Evolutionary conservation across 2,113 vertebrate genomes (phyloP), one percentile per base, ranked within the genome.

Genomic region (Lophochroa leadbeateri): DNA sequence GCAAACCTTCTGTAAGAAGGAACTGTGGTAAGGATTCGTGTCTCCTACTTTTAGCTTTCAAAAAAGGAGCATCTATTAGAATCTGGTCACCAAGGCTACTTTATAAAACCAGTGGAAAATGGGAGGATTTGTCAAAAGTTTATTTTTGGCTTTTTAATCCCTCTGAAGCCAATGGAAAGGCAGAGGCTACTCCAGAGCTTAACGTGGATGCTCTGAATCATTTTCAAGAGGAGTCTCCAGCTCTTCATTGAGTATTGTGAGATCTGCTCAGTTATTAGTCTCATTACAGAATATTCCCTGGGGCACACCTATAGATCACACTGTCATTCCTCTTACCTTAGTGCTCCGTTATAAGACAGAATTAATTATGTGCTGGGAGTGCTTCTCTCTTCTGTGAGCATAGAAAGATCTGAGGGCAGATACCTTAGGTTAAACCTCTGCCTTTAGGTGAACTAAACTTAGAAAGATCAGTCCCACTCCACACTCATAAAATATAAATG

Each of bases 281-380:
- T 94, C 71, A 83, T 96, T 94, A 86, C 28, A 83, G 72, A 86
- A 67, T 50, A 84, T 93, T 33, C 72, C 88, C 88, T 60, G 83
- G 31, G 72, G 92, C 88, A 78, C 33, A 92, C 21, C 25, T 63
- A 86, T 93, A 88, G 50, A 95, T 94, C 37, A 95, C 43, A 55
- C 44, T 88, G 86, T 94, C 92, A 92, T 69, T 87, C 47, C 33
- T 90, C 46, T 86, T 78, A 77, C 83, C 37, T 74, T 78, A 60
- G 33, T 70, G 25, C 27, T 93, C 95, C 83, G 43, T 55, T 89
- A 85, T 68, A 94, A 95, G 68, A 81, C 41, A 94, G 53, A 91
- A 86, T 81, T 92, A 70, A 93, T 90, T 88, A 75, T 67, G 71
- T 93, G 24, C 68, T 80, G 39, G 4, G 21, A 7, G 7, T 77